Percentiles rank a stretch among this genome's conserved stretches.
phyloP scores from a whole-genome alignment of 2,797 vertebrate species.

The Sebastes jordani region DNA sequence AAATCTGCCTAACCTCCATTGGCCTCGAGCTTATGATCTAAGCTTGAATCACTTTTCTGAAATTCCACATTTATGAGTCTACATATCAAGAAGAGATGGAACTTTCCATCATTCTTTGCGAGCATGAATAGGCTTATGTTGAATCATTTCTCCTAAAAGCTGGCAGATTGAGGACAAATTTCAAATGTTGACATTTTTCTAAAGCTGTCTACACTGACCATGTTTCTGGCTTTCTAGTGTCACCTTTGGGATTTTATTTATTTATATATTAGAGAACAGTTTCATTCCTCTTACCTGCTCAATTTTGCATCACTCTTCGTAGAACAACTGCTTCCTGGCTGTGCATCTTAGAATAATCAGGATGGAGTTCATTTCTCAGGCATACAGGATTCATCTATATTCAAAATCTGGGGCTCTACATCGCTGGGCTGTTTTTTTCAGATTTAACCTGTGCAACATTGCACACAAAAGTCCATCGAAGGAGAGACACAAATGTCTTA shows the following conservation, averaged over 20 bases:
- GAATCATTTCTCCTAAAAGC: constrained; percentile 19
- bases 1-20: constrained; percentile 31
- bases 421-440: not conserved
- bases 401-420: constrained; percentile 13
- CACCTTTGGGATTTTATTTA: not conserved
- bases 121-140: constrained; percentile 4
- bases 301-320: not conserved
- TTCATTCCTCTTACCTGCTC: not conserved
- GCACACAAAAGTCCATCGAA: not conserved
- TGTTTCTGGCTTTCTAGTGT: not conserved
- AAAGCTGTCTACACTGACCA: not conserved
- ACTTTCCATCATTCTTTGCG: constrained; percentile 26
- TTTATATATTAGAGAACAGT: not conserved
- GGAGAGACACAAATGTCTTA: not conserved
- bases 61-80: constrained; percentile 45
- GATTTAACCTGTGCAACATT: not conserved
- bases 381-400: constrained; percentile 11
- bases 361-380: not conserved
- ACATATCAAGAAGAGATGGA: constrained; percentile 28
- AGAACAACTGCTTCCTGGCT: not conserved
- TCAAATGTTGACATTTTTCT: not conserved
- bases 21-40: constrained; percentile 28
- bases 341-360: not conserved
- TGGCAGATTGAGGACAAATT: constrained; percentile 29
- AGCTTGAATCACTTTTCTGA: constrained; percentile 35